Conservation (phyloP, 1,140 invertebrate genomes). For the Mercenaria mercenaria region DNA sequence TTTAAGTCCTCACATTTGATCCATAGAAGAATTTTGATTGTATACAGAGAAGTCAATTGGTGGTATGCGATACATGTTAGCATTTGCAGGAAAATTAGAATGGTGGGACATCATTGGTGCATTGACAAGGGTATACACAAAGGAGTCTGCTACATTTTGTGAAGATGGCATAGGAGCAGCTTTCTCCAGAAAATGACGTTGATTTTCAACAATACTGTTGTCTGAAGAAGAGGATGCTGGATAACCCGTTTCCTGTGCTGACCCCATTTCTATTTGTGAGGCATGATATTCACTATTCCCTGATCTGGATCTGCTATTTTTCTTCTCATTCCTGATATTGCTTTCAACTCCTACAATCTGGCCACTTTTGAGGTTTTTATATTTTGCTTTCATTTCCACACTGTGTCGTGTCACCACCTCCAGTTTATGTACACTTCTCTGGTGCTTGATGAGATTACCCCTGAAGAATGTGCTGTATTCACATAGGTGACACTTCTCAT, state of each 20-base stretch:
- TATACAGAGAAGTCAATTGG: not conserved
- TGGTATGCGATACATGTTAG: constrained; percentile 11
- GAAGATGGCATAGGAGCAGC: not conserved
- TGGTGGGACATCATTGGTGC: not conserved
- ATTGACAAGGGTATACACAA: not conserved
- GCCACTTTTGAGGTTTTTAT: constrained; percentile 52
- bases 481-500: constrained; percentile 55
- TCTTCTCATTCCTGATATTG: not conserved
- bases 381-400: constrained; percentile 53
- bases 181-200: not conserved
- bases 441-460: constrained; percentile 47
- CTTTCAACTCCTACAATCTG: constrained; percentile 12
- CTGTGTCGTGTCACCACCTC: constrained; percentile 45
- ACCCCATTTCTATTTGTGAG: not conserved
- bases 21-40: not conserved
- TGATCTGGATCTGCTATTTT: not conserved
- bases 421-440: constrained; percentile 45
- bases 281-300: not conserved
- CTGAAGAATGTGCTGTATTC: constrained; percentile 48
- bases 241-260: not conserved
- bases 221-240: not conserved
- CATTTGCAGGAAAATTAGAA: not conserved
- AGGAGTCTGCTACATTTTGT: not conserved
- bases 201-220: not conserved
- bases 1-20: not conserved